Base-by-base conservation (phyloP, 1,140 invertebrate genomes). In the Zaprionus tsacasi region DNA sequence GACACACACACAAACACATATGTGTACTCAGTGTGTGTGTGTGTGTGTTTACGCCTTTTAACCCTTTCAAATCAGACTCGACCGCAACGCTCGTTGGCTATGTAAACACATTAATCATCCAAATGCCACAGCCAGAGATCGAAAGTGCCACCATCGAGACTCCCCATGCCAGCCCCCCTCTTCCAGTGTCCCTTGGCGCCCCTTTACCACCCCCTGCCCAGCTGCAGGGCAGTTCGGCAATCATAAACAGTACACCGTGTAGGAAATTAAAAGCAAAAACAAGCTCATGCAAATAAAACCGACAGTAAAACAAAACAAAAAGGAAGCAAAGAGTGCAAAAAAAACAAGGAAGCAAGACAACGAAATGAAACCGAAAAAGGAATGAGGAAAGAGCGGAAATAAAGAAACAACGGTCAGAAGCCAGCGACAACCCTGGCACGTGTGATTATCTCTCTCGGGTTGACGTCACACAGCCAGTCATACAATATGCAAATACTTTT, bases 41-140 rank as follows among this genome's bases (percentile, higher is more conserved):
- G 60, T 76, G 54, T 69, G 65, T 87, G 80, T 81, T 82, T 88
- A 83, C 80, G 83, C 83, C 83, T 82, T 87, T 83, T 88, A 87
- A 88, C 83, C 83, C 83, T 83, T 88, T 88, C 74, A 82, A 83
- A 83, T 87, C 83, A 88, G 78, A 81, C 79, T 78, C 79, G 69
- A 87, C 83, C 83, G 85, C 85, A 88, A 80, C 70, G 83, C 80
- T 89, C 83, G 83, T 80, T 86, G 83, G 77, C 75, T 83, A 81
- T 88, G 83, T 89, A 88, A 88, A 88, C 85, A 88, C 83, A 88
- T 88, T 88, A 88, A 88, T 88, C 83, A 88, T 88, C 82, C 81
- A 83, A 88, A 82, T 88, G 83, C 83, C 83, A 88, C 83, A 88
- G 85, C 88, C 83, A 88, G 85, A 88, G 85, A 88, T 88, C 83